These are phyloP conservation scores for Buphagus erythrorhynchus DNA, from an alignment of 2,797 vertebrate genomes.

Conservation along the genomic window DNA sequence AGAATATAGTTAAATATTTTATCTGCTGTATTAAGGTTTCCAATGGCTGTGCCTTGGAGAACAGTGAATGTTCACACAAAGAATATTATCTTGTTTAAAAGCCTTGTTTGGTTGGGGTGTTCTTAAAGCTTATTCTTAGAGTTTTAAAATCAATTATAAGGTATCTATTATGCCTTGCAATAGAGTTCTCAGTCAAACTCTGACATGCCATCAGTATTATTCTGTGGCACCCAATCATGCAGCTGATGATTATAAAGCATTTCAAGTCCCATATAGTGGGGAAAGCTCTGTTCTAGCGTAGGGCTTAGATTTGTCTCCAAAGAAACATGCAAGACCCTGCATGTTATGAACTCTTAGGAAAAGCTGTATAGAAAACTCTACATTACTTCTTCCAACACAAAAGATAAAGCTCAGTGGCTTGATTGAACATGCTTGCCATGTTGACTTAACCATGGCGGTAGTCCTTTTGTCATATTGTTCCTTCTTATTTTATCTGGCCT, in stretches of 20 bases:
- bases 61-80: background rate
- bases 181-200: background rate
- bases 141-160: background rate
- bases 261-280: background rate
- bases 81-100: background rate
- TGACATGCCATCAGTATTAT: background rate
- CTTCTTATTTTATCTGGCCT: background rate
- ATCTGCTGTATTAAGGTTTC: background rate
- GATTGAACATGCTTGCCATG: background rate
- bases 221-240: background rate
- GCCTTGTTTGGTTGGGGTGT: background rate
- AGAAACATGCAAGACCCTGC: background rate
- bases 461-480: background rate
- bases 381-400: background rate
- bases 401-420: background rate
- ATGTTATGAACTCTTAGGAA: background rate
- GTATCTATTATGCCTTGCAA: background rate
- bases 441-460: background rate
- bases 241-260: background rate
- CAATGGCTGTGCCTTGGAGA: background rate
- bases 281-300: background rate
- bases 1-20: background rate
- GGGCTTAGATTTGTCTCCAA: background rate
- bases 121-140: background rate
- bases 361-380: background rate